A percentile compares a stretch with the other conserved stretches of the same genome.
Evolutionary conservation across 2,797 vertebrate genomes (phyloP).

Genomic region (Amphiprion clarkii): DNA sequence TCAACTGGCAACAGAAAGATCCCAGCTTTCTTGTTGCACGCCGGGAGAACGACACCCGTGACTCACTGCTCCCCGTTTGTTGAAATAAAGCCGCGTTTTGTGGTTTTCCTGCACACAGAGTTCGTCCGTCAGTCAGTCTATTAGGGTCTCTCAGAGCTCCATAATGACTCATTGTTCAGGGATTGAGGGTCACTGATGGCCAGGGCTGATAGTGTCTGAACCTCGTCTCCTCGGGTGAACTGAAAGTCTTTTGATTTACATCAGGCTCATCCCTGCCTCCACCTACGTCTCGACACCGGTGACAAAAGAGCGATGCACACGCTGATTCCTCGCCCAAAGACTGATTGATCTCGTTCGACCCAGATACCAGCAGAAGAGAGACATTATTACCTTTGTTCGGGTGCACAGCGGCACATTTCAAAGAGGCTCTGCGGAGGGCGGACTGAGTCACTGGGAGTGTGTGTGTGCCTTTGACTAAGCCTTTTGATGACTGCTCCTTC

Average conservation of each 20-base stretch:
- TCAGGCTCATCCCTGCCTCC: constrained; percentile 71
- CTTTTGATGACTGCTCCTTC: constrained; percentile 64
- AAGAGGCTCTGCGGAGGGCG: constrained; percentile 54
- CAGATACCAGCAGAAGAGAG: constrained; percentile 71
- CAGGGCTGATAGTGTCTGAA: constrained; percentile 78
- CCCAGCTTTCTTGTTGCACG: constrained; percentile 35
- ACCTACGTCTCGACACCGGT: constrained; percentile 62
- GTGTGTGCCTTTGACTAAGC: constrained; percentile 52
- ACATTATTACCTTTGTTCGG: constrained; percentile 79
- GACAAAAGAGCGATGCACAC: constrained; percentile 79
- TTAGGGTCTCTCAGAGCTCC: constrained; percentile 77
- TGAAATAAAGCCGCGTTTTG: constrained; percentile 25
- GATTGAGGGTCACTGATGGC: constrained; percentile 82
- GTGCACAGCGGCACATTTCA: constrained; percentile 70
- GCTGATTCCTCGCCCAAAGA: constrained; percentile 75
- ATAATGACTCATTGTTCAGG: constrained; percentile 84
- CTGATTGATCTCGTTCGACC: constrained; percentile 81
- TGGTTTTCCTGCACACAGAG: constrained; percentile 50
- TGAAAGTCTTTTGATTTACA: constrained; percentile 82
- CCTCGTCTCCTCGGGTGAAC: constrained; percentile 71
- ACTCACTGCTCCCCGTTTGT: constrained; percentile 37
- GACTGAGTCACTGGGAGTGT: constrained; percentile 49
- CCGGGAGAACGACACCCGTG: constrained; percentile 11
- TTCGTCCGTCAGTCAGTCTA: constrained; percentile 82
- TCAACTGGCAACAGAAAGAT: constrained; percentile 7